A percentile compares a stretch with the other conserved stretches of the same genome.
phyloP scores from a whole-genome alignment of 35 echinoderm and acorn worm genomes.

The Ptychodera flava region DNA sequence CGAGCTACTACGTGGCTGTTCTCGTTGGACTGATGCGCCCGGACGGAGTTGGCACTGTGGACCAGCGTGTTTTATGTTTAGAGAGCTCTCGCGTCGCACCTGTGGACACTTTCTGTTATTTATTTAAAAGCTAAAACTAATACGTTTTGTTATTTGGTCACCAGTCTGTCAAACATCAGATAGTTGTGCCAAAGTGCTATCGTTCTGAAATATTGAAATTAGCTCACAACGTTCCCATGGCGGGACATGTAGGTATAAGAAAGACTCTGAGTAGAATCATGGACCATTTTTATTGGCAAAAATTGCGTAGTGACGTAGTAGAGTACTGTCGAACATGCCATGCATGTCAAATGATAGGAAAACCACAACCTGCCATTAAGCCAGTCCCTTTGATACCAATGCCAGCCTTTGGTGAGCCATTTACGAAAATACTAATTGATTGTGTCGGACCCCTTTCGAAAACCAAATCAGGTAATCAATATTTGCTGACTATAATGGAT shows the following conservation, averaged over 20 bases:
- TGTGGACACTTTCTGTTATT: too few species aligned
- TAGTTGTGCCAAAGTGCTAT: slow-evolving; percentile 40
- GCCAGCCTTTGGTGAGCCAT: slow-evolving; percentile 81
- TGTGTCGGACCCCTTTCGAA: slow-evolving; percentile 60
- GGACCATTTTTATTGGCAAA: slow-evolving; percentile 53
- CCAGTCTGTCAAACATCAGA: slow-evolving; percentile 22
- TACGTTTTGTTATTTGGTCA: too few species aligned
- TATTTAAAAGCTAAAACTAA: too few species aligned
- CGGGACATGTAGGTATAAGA: slow-evolving; percentile 46
- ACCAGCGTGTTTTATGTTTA: too few species aligned
- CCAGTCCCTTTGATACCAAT: slow-evolving; percentile 54
- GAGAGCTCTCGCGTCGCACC: too few species aligned
- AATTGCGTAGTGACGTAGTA: slow-evolving; percentile 24
- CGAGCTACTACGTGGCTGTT: too few species aligned
- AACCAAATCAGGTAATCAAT: slow-evolving; percentile 55
- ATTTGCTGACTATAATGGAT: slow-evolving; percentile 74
- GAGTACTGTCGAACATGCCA: slow-evolving; percentile 47
- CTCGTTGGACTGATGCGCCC: too few species aligned
- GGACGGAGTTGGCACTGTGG: too few species aligned
- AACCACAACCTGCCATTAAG: slow-evolving; percentile 69
- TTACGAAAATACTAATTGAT: slow-evolving; percentile 59
- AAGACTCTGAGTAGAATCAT: slow-evolving; percentile 38
- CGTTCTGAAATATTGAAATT: not conserved
- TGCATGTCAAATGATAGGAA: slow-evolving; percentile 57
- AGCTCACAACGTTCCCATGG: slow-evolving; percentile 20